Evolutionary conservation across 2,113 vertebrate genomes (phyloP).

Genomic region (Nasalis larvatus): DNA sequence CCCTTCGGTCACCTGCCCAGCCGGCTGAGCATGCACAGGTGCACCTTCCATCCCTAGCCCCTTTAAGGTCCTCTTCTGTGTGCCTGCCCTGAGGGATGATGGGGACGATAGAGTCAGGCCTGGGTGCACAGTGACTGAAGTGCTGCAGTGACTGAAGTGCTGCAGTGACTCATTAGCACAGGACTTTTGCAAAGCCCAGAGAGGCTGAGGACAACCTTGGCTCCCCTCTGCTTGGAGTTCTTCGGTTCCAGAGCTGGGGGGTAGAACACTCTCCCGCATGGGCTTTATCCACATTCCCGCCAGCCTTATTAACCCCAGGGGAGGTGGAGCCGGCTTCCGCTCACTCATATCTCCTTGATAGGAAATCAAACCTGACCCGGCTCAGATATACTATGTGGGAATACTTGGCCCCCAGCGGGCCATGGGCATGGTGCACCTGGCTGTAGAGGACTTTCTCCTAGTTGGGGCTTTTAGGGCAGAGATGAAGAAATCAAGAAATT

Average conservation of each 20-base stretch:
- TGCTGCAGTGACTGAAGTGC: neutral
- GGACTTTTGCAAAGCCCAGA: neutral
- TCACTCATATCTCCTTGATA: neutral
- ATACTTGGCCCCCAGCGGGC: neutral
- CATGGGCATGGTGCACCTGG: neutral
- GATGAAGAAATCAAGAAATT: neutral
- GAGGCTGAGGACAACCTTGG: neutral
- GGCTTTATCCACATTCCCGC: neutral
- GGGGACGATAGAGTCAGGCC: neutral
- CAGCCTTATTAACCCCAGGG: neutral
- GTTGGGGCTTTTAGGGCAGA: neutral
- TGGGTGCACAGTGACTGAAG: accelerated
- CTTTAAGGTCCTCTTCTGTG: neutral
- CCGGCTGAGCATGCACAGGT: neutral
- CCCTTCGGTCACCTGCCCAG: too few species aligned
- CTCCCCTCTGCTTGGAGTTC: neutral
- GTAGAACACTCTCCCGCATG: neutral
- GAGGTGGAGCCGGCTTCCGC: neutral
- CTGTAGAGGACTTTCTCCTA: accelerated
- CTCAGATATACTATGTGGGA: neutral
- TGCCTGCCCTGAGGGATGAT: neutral
- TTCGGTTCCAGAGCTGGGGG: neutral
- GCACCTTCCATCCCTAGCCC: neutral
- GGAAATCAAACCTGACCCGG: neutral
- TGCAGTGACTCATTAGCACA: too few species aligned